Evolutionary conservation across 2,797 vertebrate species (phyloP), one percentile per base, ranked within the genome.

Genomic region (Bryconaethiops microstoma): DNA sequence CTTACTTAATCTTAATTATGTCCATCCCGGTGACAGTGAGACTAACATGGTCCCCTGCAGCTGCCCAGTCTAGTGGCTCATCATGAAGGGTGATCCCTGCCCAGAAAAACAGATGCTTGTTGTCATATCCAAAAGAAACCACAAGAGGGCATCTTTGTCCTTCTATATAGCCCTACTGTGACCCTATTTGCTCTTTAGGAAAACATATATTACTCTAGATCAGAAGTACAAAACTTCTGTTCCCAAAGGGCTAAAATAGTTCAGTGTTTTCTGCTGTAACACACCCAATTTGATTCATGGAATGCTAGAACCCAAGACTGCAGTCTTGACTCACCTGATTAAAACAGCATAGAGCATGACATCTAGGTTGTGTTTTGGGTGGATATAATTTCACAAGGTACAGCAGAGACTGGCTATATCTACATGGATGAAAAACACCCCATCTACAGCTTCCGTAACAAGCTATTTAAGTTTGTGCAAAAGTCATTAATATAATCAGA

Each of bases 1-100:
- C n/a, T 25, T 13, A 99, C 98, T 98, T 99, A 91, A 99, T 98
- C 94, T 99, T 99, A 92, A 99, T 99, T 93, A 99, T 99, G 95
- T 99, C 98, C 95, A 99, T 97, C 87, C 98, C 98, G 63, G 97
- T 99, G 91, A 99, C 94, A 0, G 96, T 98, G 87, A 99, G 95
- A 93, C 94, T 98, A 91, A 99, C 92, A 3, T 99, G 97, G 91
- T 99, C 98, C 84, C 98, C 98, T 9, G 98, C 98, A 67, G 96
- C 97, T 19, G 97, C 97, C 98, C 98, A 99, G 88, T 99, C 98
- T 63, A 98, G 92, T 82, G 96, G 91, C 87, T 98, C 96, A 70
- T 98, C 95, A 0, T 99, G 98, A 39, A 99, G 93, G 76, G 95
- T 95, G 86, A 99, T 98, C 90, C 97, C 98, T 86, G 57, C 4